A percentile compares a stretch with the other conserved stretches of the same genome.
Conservation (phyloP, 2,113 vertebrate species). For the Campylomormyrus numenius region DNA sequence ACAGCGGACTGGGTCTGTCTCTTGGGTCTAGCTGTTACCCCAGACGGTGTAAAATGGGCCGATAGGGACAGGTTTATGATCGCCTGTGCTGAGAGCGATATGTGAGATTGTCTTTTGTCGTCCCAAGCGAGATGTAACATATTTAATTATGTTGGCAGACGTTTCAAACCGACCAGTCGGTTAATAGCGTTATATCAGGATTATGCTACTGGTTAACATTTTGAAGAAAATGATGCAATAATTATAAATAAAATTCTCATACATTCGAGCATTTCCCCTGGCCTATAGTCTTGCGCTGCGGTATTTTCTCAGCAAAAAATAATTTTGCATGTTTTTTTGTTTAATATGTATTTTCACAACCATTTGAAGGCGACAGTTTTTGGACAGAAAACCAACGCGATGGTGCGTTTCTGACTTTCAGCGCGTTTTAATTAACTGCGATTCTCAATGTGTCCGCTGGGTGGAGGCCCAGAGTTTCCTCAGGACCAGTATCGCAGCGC, state of each 20-base stretch:
- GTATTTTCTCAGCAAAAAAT: background rate
- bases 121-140: background rate
- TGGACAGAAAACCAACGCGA: background rate
- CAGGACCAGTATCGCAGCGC: conserved; percentile 2
- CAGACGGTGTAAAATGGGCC: background rate
- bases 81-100: background rate
- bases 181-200: background rate
- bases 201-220: background rate
- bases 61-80: background rate
- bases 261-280: background rate
- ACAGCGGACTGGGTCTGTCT: background rate
- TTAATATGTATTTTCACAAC: background rate
- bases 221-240: background rate
- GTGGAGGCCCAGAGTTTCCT: conserved; percentile 4
- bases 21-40: background rate
- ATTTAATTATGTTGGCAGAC: conserved; percentile 6
- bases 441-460: background rate
- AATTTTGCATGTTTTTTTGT: background rate
- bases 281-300: background rate
- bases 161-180: background rate
- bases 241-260: background rate
- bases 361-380: background rate
- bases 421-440: background rate
- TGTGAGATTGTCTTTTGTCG: background rate
- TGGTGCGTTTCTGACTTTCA: background rate